Conservation (phyloP, 2,113 vertebrate species). For the Scolopax mira region DNA sequence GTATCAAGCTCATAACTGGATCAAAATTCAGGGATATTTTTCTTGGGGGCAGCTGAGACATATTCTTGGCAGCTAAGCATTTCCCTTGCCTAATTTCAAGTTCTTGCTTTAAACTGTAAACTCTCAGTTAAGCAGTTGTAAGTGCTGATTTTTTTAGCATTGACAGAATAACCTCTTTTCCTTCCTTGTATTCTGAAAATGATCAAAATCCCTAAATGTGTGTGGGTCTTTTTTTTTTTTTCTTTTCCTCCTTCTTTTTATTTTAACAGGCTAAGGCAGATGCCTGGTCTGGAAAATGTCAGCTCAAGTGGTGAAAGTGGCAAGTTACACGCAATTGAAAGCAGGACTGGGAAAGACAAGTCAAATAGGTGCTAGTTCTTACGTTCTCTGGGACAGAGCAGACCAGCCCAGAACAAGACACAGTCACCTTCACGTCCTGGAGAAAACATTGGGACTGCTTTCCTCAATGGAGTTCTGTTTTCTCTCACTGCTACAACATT, state of each 20-base stretch:
- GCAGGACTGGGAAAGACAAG: neutral
- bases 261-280: neutral
- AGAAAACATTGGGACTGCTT: neutral
- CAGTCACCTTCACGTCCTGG: neutral
- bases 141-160: neutral
- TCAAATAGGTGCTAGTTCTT: slow-evolving; percentile 24
- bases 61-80: slow-evolving; percentile 31
- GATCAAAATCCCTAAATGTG: neutral
- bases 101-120: slow-evolving; percentile 15
- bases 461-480: neutral
- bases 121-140: slow-evolving; percentile 1
- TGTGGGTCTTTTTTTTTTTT: neutral
- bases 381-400: neutral
- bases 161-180: neutral
- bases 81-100: slow-evolving; percentile 39
- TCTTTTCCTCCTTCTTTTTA: neutral
- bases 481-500: neutral
- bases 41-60: slow-evolving; percentile 13
- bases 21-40: slow-evolving; percentile 46
- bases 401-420: neutral
- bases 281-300: slow-evolving; percentile 32
- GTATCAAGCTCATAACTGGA: neutral
- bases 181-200: neutral
- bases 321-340: slow-evolving; percentile 44
- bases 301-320: neutral